Evolutionary conservation across 2,888 invertebrate species (phyloP).

Genomic region (Sarcophaga rosellei): DNA sequence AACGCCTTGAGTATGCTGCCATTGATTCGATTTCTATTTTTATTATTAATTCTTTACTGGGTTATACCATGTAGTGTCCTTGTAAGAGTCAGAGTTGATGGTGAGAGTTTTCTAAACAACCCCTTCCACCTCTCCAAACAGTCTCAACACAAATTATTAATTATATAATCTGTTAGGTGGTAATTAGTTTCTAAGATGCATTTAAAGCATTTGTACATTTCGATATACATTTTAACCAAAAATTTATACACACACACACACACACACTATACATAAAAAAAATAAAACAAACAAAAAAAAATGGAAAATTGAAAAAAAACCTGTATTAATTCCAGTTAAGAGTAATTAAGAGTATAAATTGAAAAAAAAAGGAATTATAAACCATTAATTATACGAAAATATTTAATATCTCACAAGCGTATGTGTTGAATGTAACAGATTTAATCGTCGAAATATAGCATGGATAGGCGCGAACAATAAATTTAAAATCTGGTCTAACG

Average conservation of each 20-base stretch:
- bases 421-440: no score
- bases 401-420: no score
- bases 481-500: no score
- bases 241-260: constrained; percentile 64
- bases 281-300: not conserved
- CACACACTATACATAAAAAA: not conserved
- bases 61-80: constrained; percentile 30
- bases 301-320: constrained; percentile 27
- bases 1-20: constrained; percentile 25
- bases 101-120: not conserved
- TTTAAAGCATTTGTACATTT: constrained; percentile 70
- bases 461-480: no score
- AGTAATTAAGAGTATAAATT: no score
- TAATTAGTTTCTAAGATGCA: constrained; percentile 64
- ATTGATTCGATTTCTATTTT: constrained; percentile 20
- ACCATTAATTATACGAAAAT: not conserved
- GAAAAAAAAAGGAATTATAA: not conserved
- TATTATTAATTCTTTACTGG: constrained; percentile 44
- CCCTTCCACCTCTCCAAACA: no score
- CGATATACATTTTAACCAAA: constrained; percentile 71
- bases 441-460: no score
- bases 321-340: no score
- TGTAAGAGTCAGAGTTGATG: constrained; percentile 14
- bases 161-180: constrained; percentile 43
- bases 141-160: constrained; percentile 6